Percentiles rank a stretch among this genome's conserved stretches.
Conservation (phyloP, 1,140 invertebrate species). For the Habropoda laboriosa region DNA sequence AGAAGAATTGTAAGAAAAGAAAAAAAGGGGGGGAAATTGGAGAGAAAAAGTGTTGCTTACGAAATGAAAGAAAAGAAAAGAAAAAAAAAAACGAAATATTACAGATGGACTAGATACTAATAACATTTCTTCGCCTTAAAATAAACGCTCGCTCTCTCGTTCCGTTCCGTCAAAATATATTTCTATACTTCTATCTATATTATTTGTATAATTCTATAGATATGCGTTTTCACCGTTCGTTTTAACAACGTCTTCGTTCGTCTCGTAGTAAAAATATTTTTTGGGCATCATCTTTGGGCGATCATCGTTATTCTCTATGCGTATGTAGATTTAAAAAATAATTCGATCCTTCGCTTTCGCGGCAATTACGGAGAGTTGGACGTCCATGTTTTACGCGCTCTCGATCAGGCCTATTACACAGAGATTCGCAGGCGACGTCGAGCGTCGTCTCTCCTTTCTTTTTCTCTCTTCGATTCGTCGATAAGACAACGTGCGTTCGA, state of each 20-base stretch:
- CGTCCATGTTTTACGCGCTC: constrained; percentile 1
- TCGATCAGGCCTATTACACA: constrained; percentile 31
- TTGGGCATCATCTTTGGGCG: constrained; percentile 77
- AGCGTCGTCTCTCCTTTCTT: not conserved
- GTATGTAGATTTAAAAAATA: constrained; percentile 62
- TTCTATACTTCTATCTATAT: constrained; percentile 35
- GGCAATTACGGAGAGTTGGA: constrained; percentile 12
- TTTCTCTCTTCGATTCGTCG: constrained; percentile 11
- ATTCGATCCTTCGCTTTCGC: constrained; percentile 46
- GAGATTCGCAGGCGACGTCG: not conserved
- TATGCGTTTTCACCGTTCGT: constrained; percentile 44
- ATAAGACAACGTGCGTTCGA: constrained; percentile 3
- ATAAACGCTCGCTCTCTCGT: constrained; percentile 53
- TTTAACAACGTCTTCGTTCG: constrained; percentile 19
- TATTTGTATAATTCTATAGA: constrained; percentile 47
- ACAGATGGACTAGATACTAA: constrained; percentile 74
- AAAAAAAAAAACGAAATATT: constrained; percentile 56
- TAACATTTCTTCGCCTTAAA: constrained; percentile 63
- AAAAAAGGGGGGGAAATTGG: no score
- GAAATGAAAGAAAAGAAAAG: no score
- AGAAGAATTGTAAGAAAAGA: not conserved
- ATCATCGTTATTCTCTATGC: constrained; percentile 59
- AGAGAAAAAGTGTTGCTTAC: no score
- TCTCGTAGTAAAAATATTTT: constrained; percentile 76
- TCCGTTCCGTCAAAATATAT: constrained; percentile 54